Evolutionary conservation across 37 sponge, comb jelly and placozoan species (phyloP).

Genomic region (Beroe ovata): DNA sequence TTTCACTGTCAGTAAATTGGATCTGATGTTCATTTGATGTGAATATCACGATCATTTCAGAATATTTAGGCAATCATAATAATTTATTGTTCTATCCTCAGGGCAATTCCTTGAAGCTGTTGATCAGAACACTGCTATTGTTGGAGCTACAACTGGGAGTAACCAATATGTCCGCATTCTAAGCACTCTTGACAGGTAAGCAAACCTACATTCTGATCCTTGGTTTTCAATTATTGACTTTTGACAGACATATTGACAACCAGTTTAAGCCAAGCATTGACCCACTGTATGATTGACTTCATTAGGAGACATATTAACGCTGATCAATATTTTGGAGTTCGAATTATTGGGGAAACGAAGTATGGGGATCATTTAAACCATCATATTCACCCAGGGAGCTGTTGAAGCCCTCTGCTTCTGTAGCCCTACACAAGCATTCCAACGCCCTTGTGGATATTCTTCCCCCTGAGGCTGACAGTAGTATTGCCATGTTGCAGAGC

Average conservation of each 20-base stretch:
- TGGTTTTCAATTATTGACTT: not conserved
- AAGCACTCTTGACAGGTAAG: slow-evolving; percentile 87
- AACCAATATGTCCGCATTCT: slow-evolving; percentile 96
- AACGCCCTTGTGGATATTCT: slow-evolving; percentile 96
- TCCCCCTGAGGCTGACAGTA: slow-evolving; percentile 95
- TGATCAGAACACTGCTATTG: slow-evolving; percentile 94
- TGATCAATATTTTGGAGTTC: too few species aligned
- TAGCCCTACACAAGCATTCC: slow-evolving; percentile 97
- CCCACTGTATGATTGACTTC: too few species aligned
- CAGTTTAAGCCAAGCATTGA: too few species aligned
- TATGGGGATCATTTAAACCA: too few species aligned
- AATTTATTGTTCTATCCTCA: too few species aligned
- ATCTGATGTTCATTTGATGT: too few species aligned
- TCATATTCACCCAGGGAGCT: slow-evolving; percentile 82
- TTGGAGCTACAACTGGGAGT: slow-evolving; percentile 83
- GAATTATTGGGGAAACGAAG: too few species aligned
- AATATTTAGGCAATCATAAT: too few species aligned
- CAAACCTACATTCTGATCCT: not conserved
- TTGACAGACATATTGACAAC: too few species aligned
- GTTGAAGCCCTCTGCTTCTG: slow-evolving; percentile 91
- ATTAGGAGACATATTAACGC: too few species aligned
- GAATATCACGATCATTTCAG: too few species aligned
- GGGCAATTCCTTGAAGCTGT: slow-evolving; percentile 99
- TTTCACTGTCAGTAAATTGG: too few species aligned
- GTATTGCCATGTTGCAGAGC: slow-evolving; percentile 83